These are phyloP conservation scores for Cinclus cinclus DNA, from an alignment of 2,113 vertebrate species.

Conservation along the genomic window DNA sequence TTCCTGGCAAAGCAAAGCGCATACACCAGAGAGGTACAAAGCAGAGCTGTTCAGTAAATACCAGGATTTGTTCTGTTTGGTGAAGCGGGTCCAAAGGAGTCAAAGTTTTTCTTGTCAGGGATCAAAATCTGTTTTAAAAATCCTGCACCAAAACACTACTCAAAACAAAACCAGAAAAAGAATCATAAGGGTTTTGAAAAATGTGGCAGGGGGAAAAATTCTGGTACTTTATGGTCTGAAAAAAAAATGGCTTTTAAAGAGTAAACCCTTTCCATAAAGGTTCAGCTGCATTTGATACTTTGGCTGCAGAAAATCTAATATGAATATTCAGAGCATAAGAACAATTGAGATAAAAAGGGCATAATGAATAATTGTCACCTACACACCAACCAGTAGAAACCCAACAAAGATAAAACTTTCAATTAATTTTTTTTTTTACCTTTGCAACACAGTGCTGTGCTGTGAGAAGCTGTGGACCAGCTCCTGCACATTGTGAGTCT, in stretches of 20 bases:
- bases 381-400: not conserved
- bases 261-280: not conserved
- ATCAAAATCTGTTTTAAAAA: not conserved
- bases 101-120: not conserved
- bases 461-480: not conserved
- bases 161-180: not conserved
- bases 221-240: not conserved
- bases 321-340: not conserved
- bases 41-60: not conserved
- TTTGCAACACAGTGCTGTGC: not conserved
- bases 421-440: not conserved
- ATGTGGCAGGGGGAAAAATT: rapidly evolving
- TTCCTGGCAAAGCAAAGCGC: not conserved
- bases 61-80: not conserved
- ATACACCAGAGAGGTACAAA: not conserved
- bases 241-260: not conserved
- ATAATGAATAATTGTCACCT: not conserved
- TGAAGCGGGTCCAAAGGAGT: not conserved
- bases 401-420: not conserved
- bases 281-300: not conserved
- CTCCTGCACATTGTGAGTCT: not conserved
- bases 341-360: not conserved
- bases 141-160: not conserved
- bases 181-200: not conserved
- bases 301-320: not conserved